A percentile compares a stretch with the other conserved stretches of the same genome.
phyloP scores from a whole-genome alignment of 1,140 invertebrate genomes.

The Penaeus chinensis region DNA sequence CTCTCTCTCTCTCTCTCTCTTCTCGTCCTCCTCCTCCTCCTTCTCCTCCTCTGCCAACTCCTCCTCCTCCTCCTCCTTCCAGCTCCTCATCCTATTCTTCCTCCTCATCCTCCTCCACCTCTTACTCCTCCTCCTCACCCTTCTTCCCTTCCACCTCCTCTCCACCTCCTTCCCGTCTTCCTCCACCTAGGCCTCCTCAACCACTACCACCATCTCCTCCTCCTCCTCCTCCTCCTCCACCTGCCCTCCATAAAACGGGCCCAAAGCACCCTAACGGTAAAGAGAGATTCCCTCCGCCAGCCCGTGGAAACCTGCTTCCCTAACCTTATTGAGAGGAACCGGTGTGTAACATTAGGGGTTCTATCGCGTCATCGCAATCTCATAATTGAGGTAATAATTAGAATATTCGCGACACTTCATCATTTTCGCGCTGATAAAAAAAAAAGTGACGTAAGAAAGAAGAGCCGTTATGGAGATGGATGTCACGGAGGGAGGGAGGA shows the following conservation, averaged over 20 bases:
- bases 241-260: not conserved
- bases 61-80: not conserved
- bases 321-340: too few relatives aligned
- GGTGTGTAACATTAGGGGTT: too few relatives aligned
- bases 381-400: not conserved
- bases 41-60: too few relatives aligned
- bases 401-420: not conserved
- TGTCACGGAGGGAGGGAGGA: not conserved
- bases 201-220: not conserved
- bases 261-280: not conserved
- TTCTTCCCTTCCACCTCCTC: not conserved
- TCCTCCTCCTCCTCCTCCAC: not conserved
- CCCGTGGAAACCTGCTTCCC: too few relatives aligned
- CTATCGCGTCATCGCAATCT: too few relatives aligned
- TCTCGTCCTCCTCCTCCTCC: too few relatives aligned
- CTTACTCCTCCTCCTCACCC: not conserved
- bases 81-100: not conserved
- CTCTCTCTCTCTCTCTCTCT: too few relatives aligned
- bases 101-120: too few relatives aligned
- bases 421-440: too few relatives aligned
- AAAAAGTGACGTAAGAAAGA: slow-evolving; percentile 21
- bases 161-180: not conserved
- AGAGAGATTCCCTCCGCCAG: too few relatives aligned
- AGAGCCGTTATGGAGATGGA: not conserved
- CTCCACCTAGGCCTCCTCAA: not conserved